Conservation (phyloP, 2,888 invertebrate species). For the Scaptomyza polygonia region DNA sequence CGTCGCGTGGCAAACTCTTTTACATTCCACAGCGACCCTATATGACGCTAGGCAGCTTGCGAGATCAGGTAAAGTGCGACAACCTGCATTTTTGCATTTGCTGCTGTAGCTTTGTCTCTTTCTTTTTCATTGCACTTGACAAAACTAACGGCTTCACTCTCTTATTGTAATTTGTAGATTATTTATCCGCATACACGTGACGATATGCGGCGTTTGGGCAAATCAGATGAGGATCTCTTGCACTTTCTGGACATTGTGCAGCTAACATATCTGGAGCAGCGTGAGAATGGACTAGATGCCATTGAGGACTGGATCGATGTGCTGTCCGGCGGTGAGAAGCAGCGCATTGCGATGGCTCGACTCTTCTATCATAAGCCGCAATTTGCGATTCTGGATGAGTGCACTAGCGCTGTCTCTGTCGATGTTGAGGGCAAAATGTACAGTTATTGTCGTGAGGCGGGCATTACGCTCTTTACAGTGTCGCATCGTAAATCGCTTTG, state of each 20-base stretch:
- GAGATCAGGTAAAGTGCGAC: constrained; percentile 90
- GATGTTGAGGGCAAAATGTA: constrained; percentile 99
- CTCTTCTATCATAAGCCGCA: constrained; percentile 98
- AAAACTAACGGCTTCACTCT: background rate
- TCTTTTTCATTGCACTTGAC: background rate
- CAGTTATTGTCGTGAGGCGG: constrained; percentile 93
- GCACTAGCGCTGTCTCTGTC: constrained; percentile 98
- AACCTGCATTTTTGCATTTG: too few relatives aligned
- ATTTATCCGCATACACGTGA: constrained; percentile 97
- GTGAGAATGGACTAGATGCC: constrained; percentile 95
- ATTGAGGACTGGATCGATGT: constrained; percentile 99
- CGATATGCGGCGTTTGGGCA: constrained; percentile 92
- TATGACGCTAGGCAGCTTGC: constrained; percentile 97
- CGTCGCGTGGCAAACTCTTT: constrained; percentile 97
- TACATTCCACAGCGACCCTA: constrained; percentile 97
- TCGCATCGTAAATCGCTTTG: constrained; percentile 98
- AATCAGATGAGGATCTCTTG: constrained; percentile 91
- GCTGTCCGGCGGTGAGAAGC: constrained; percentile 98
- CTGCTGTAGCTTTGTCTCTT: background rate
- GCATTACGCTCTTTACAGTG: constrained; percentile 97
- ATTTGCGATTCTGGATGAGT: constrained; percentile 99
- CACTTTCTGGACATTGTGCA: constrained; percentile 93
- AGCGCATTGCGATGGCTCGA: constrained; percentile 98
- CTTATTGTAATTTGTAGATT: constrained; percentile 83
- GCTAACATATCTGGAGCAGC: constrained; percentile 91